phyloP scores from a whole-genome alignment of 2,888 invertebrate genomes.

The Anoncus sp. region DNA sequence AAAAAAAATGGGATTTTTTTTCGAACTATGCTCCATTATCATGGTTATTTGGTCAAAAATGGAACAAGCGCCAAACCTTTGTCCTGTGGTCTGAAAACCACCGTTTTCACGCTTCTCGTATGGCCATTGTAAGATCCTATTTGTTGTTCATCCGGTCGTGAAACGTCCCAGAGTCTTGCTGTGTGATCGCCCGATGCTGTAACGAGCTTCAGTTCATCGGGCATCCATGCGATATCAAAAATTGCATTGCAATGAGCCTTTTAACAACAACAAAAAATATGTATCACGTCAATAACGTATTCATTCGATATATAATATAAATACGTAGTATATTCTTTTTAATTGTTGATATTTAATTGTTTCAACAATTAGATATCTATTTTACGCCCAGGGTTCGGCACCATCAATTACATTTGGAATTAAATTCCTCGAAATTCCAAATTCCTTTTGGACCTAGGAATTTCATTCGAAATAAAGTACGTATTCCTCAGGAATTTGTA shows the following conservation, averaged over 20 bases:
- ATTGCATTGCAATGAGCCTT: conserved; percentile 93
- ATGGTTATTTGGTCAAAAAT: background rate
- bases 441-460: too few species aligned
- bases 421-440: too few species aligned
- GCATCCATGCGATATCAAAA: conserved; percentile 95
- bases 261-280: conserved; percentile 57
- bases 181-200: conserved; percentile 95
- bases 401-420: too few species aligned
- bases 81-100: conserved; percentile 89
- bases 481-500: too few species aligned
- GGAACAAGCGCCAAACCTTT: conserved; percentile 79
- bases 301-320: background rate
- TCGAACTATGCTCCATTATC: background rate
- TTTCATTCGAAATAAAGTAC: too few species aligned
- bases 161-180: conserved; percentile 91
- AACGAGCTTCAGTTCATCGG: conserved; percentile 89
- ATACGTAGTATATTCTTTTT: background rate
- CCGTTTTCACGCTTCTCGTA: conserved; percentile 92
- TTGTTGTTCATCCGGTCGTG: conserved; percentile 80
- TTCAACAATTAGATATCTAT: too few species aligned
- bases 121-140: conserved; percentile 90
- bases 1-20: background rate
- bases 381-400: too few species aligned
- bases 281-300: background rate
- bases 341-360: background rate